Evolutionary conservation across 1,140 invertebrate species (phyloP), one percentile per base, ranked within the genome.

Genomic region (Eurosta solidaginis): DNA sequence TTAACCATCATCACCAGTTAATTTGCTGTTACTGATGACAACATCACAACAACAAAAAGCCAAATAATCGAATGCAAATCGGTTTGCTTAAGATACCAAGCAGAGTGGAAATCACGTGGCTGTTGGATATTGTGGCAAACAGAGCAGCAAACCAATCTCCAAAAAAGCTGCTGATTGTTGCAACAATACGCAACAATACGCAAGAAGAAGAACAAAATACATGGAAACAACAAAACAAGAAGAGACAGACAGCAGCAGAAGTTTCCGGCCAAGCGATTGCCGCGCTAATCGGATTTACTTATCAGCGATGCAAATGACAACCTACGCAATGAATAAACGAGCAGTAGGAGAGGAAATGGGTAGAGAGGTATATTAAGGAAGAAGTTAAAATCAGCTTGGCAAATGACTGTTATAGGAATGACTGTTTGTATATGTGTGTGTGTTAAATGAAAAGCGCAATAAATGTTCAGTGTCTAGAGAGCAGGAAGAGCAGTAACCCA

Each of bases 231-330:
- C 29, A 4, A 47, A 9, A 47, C 14, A 47, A n/a, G n/a, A 9
- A 40, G 25, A 33, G 40, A 68, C 59, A 20, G 27, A 33, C 33
- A 40, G 59, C 3, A 68, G 59, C 59, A 68, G 59, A 68, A 68
- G 59, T 68, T 68, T 68, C 59, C 59, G 59, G 59, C 59, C 59
- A 68, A 68, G 59, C 33, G 59, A n/a, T n/a, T 17, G 40, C 59
- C 36, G 59, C 40, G 36, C 59, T 68, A 68, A 68, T 68, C 59
- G 59, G 59, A 68, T 68, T 68, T 42, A 68, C 59, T 68, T 68
- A 68, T 68, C 59, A 42, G 59, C 59, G 33, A 68, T 36, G 33
- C 59, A 68, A 20, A 40, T 68, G 59, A 68, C n/a, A 68, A 33
- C 6, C 59, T 9, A 29, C 59, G 33, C 20, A 22, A 22, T n/a